Evolutionary conservation across 1,140 invertebrate genomes (phyloP).

Genomic region (Grapholita molesta): DNA sequence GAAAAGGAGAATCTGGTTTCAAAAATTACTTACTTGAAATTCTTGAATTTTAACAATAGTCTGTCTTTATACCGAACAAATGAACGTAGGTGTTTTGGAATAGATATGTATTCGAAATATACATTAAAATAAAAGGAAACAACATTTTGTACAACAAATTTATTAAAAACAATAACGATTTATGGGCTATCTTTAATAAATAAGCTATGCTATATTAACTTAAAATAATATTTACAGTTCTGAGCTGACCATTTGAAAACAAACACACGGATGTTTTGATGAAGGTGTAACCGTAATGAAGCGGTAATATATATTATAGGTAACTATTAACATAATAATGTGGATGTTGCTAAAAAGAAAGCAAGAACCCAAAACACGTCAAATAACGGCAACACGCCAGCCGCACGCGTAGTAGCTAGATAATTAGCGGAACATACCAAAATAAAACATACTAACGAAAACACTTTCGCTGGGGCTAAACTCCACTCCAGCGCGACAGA

Average conservation of each 20-base stretch:
- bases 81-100: no score
- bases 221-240: constrained; percentile 66
- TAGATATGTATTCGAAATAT: not conserved
- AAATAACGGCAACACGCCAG: constrained; percentile 25
- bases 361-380: constrained; percentile 34
- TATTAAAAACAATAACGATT: constrained; percentile 59
- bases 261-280: constrained; percentile 16
- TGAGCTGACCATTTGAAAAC: constrained; percentile 29
- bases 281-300: constrained; percentile 32
- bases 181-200: constrained; percentile 40
- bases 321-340: constrained; percentile 36
- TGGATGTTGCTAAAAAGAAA: constrained; percentile 39
- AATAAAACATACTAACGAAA: constrained; percentile 51
- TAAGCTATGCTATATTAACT: constrained; percentile 63
- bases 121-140: constrained; percentile 14
- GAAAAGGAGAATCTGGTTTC: no score
- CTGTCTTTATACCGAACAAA: no score
- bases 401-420: constrained; percentile 12
- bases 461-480: constrained; percentile 39
- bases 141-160: constrained; percentile 35
- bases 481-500: constrained; percentile 28
- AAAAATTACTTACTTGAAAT: no score
- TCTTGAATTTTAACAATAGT: no score
- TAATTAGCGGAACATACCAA: constrained; percentile 50
- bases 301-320: constrained; percentile 27